These are phyloP conservation scores for Steinernema hermaphroditum DNA, from an alignment of 2,888 invertebrate genomes.

Conservation along the genomic window DNA sequence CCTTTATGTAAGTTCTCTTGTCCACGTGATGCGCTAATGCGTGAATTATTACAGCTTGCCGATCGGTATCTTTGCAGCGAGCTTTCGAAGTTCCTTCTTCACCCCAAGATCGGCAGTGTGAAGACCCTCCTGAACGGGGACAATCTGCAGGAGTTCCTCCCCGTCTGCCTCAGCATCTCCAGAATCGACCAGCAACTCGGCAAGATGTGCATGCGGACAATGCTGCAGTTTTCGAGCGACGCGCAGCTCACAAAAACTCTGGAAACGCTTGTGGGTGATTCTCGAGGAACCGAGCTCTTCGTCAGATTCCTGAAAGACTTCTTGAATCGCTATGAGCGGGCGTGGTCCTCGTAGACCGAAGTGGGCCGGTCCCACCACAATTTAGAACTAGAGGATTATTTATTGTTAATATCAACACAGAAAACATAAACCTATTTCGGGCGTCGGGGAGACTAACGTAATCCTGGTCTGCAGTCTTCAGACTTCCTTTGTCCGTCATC, in stretches of 20 bases:
- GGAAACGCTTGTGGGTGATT: constrained; percentile 39
- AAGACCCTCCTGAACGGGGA: constrained; percentile 48
- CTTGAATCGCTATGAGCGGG: neutral
- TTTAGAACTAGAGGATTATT: too few species aligned
- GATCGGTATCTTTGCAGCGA: constrained; percentile 57
- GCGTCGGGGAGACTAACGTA: too few species aligned
- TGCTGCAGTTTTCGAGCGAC: constrained; percentile 45
- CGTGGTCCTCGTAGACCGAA: neutral
- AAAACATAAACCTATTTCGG: too few species aligned
- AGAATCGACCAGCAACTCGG: constrained; percentile 32
- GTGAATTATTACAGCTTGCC: constrained; percentile 50
- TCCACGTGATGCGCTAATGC: neutral
- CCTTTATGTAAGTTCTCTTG: constrained; percentile 43
- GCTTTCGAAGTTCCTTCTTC: constrained; percentile 47
- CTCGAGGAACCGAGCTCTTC: constrained; percentile 32
- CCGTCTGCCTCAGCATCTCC: constrained; percentile 36
- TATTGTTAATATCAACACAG: too few species aligned
- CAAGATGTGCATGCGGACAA: constrained; percentile 33
- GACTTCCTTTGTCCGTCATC: too few species aligned
- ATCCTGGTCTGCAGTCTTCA: too few species aligned
- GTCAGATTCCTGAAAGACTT: constrained; percentile 32
- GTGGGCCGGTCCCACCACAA: too few species aligned
- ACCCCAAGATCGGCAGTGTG: constrained; percentile 45
- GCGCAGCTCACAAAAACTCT: constrained; percentile 41
- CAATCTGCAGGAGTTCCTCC: constrained; percentile 48